Percentiles rank a stretch among this genome's conserved stretches.
Conservation (phyloP, 2,113 vertebrate genomes). For the Thryonomys swinderianus region DNA sequence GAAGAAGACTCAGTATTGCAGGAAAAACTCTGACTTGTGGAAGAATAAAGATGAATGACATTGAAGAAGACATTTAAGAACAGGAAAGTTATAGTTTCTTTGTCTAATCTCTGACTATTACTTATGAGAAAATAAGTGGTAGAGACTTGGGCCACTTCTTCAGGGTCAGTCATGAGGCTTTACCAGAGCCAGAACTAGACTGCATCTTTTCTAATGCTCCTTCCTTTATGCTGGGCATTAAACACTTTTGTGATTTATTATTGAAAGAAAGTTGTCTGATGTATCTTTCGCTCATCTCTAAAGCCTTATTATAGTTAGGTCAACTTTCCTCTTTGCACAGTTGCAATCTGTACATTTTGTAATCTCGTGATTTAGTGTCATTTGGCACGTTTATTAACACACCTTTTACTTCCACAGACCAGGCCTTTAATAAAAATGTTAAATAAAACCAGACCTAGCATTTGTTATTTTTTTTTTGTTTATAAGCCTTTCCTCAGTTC, state of each 20-base stretch:
- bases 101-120: neutral
- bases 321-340: constrained; percentile 32
- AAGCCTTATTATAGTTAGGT: constrained; percentile 42
- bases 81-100: neutral
- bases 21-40: neutral
- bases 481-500: constrained; percentile 73
- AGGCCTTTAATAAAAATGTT: constrained; percentile 79
- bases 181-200: neutral
- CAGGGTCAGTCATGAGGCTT: neutral
- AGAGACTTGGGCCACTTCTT: neutral
- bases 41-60: neutral
- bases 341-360: constrained; percentile 55
- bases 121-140: neutral
- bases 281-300: constrained; percentile 53
- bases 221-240: neutral
- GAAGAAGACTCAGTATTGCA: neutral
- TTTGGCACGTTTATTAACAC: constrained; percentile 71
- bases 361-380: constrained; percentile 68
- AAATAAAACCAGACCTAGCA: constrained; percentile 72
- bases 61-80: neutral
- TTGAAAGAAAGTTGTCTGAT: constrained; percentile 23
- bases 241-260: neutral
- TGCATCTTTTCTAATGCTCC: neutral
- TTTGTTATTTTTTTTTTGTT: constrained; percentile 78
- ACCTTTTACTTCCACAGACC: constrained; percentile 53